Evolutionary conservation across 1,140 invertebrate genomes (phyloP).

Genomic region (Penaeus japonicus): DNA sequence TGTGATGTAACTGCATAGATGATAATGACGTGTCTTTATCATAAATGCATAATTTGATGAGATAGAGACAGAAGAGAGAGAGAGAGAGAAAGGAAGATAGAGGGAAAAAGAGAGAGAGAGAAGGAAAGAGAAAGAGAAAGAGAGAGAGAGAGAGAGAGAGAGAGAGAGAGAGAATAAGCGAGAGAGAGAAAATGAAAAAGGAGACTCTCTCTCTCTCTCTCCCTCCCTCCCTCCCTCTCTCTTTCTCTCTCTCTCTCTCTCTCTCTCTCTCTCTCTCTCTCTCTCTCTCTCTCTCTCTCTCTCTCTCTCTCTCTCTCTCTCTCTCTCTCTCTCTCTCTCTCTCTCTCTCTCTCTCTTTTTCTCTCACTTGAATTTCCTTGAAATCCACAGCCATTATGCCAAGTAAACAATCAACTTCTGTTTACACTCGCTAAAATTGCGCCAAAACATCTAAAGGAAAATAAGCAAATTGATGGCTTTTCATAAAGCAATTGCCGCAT

Average conservation of each 20-base stretch:
- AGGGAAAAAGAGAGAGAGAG: not conserved
- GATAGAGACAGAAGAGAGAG: not conserved
- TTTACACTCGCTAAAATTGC: too few relatives aligned
- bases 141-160: not conserved
- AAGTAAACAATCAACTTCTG: not conserved
- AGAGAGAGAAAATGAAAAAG: not conserved
- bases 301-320: not conserved
- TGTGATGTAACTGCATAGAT: too few relatives aligned
- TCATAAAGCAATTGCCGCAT: too few relatives aligned
- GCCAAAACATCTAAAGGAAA: too few relatives aligned
- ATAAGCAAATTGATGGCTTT: too few relatives aligned
- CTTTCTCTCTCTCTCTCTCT: constrained; percentile 14
- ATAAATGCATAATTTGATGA: too few relatives aligned
- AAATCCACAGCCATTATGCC: not conserved
- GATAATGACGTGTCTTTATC: too few relatives aligned
- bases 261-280: not conserved
- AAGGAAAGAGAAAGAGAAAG: not conserved
- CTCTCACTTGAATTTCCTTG: not conserved
- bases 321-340: not conserved
- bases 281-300: not conserved
- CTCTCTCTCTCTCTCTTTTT: constrained; percentile 32
- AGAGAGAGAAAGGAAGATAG: not conserved
- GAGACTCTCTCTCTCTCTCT: not conserved
- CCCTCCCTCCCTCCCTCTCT: not conserved
- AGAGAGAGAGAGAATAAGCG: not conserved